A percentile compares a stretch with the other conserved stretches of the same genome.
These are phyloP conservation scores for Drosophila nigricruria DNA, from an alignment of 2,888 invertebrate species.

Conservation along the genomic window DNA sequence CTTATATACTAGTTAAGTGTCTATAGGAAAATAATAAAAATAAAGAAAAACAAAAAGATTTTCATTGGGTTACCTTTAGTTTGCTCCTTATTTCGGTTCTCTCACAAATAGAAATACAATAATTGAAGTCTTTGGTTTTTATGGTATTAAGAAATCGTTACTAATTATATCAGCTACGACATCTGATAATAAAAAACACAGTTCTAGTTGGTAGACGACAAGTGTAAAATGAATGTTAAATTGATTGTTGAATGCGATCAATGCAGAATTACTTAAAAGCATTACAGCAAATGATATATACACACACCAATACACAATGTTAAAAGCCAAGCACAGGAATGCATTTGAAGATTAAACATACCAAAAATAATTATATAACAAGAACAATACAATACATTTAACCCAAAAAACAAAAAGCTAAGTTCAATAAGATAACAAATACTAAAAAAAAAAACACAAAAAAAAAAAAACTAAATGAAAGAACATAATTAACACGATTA, in stretches of 20 bases:
- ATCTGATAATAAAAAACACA: conserved; percentile 84
- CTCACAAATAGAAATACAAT: conserved; percentile 38
- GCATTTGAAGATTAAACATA: conserved; percentile 65
- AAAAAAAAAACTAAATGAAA: conserved; percentile 1
- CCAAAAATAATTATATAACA: conserved; percentile 45
- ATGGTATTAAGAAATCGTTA: conserved; percentile 67
- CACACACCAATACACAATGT: conserved; percentile 51
- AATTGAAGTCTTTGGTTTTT: conserved; percentile 57
- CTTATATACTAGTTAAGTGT: conserved; percentile 58
- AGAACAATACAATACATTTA: conserved; percentile 52
- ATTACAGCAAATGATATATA: conserved; percentile 25
- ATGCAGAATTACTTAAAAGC: conserved; percentile 36
- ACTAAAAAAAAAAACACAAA: neutral
- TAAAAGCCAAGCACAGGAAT: conserved; percentile 66
- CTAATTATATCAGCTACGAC: conserved; percentile 84
- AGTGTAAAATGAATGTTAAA: conserved; percentile 76
- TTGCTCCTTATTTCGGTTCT: conserved; percentile 8
- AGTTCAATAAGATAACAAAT: conserved; percentile 25
- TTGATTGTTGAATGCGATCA: conserved; percentile 57
- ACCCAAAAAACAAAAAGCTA: conserved; percentile 26
- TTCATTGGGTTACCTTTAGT: conserved; percentile 42
- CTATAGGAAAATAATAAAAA: conserved; percentile 39
- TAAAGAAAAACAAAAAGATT: conserved; percentile 4
- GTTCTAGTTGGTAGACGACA: conserved; percentile 69
- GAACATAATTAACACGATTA: conserved; percentile 35